Base-by-base conservation (phyloP, 1,140 invertebrate genomes). In the Luehdorfia chinensis region DNA sequence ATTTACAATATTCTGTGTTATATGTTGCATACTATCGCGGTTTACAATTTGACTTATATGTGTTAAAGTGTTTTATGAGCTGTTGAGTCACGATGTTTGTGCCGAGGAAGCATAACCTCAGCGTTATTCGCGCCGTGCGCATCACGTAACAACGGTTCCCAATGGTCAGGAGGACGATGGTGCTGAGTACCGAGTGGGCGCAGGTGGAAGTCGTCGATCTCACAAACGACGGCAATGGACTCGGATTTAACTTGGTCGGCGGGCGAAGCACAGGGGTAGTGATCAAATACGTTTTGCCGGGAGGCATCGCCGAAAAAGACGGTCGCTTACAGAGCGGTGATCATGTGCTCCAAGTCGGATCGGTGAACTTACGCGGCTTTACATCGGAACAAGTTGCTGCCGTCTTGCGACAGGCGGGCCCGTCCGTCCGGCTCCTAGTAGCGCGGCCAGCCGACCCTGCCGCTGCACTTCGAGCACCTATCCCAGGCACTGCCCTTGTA, bases 231-330 rank as follows among this genome's bases (percentile, higher is more conserved):
- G 91, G 91, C 39, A 91, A 90, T 59, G 91, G 91, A n/a, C 76
- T 92, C 25, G 91, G 91, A 41, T 98, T 98, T 87, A 97, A 97
- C 37, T 95, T 98, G 56, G 96, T 98, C 55, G 97, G 97, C 34
- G 97, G 97, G 4, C 89, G 95, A 33, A 97, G 95, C 75, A 98
- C 97, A 12, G 97, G 97, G n/a, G 97, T 98, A 37, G 96, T 98
- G 4, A 95, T 98, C 45, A 98, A 98, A 84, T 96, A 95, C 41
- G 94, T 98, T 34, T 89, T 97, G 11, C 96, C 96, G 7, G 96
- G 96, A 12, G 95, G 96, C 59, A 93, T 96, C 4, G 96, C 96
- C 9, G 96, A 98, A 84, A 90, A 95, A 88, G 95, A 98, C 87
- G 93, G 92, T 3, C 89, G 96, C 4, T 87, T 98, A 43, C 94